These are phyloP conservation scores for Ibidorhyncha struthersii DNA, from an alignment of 2,113 vertebrate genomes.

Conservation along the genomic window DNA sequence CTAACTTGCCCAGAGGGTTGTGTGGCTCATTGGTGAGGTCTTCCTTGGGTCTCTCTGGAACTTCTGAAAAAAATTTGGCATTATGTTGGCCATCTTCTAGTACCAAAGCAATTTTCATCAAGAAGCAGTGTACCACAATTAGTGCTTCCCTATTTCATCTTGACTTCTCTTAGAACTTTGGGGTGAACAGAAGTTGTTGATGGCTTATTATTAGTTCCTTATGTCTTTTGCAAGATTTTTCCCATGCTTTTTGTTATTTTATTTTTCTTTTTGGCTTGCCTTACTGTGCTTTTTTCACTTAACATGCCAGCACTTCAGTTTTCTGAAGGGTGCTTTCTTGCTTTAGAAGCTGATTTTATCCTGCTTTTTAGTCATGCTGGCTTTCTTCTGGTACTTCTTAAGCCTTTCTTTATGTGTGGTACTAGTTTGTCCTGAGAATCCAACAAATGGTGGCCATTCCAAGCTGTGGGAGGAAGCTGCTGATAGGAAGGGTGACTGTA, in stretches of 20 bases:
- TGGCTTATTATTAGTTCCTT: background rate
- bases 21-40: background rate
- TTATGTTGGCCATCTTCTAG: background rate
- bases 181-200: background rate
- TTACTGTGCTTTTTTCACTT: background rate
- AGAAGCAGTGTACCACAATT: background rate
- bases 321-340: background rate
- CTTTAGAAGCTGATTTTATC: background rate
- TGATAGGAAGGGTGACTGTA: background rate
- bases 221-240: background rate
- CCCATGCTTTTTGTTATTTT: background rate
- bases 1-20: background rate
- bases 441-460: background rate
- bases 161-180: background rate
- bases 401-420: background rate
- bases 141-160: background rate
- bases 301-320: background rate
- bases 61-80: background rate
- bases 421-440: background rate
- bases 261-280: background rate
- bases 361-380: background rate
- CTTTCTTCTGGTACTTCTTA: background rate
- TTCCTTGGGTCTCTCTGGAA: background rate
- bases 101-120: background rate
- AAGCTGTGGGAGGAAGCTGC: background rate